Base-by-base conservation (phyloP, 2,113 vertebrate species). In the Oryzias melastigma region DNA sequence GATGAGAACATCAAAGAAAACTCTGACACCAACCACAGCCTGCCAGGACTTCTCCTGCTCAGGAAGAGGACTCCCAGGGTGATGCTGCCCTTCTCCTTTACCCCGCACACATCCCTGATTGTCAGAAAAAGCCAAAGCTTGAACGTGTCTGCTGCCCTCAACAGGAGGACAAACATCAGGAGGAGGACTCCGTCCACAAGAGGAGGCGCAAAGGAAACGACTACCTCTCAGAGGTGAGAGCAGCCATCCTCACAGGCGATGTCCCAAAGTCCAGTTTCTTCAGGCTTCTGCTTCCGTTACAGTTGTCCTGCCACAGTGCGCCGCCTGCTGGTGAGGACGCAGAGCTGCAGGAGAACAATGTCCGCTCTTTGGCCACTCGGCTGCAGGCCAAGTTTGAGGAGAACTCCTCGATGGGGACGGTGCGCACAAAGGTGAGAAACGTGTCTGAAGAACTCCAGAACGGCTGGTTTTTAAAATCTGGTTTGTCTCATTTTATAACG, bases 311-410 rank as follows among this genome's bases (percentile, higher is more conserved):
- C 78, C 93, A 86, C 65, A 91, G 87, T 62, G 66, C 79, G 5
- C 90, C 85, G 62, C 80, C 82, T 67, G 78, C 63, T 62, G 93
- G 90, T 14, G 93, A 94, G 14, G 81, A 86, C 0, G 65, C 84
- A 17, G 87, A 92, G 50, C 81, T 84, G 42, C 93, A 84, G 69
- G 95, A 95, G 82, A 98, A 97, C 86, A 97, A 94, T 82, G 96
- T 98, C 42, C 95, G 94, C 77, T 96, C 93, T 45, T 97, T 99
- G 96, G 94, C 96, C 3, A 97, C 92, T 20, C 96, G 96, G 60
- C 91, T 99, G 62, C 84, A 93, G 81, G 97, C 97, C 76, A 98
- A 97, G 80, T 96, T 99, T 65, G 95, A 98, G 84, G 96, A 96
- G 82, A 98, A 90, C 52, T 66, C 93, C 0, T 84, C 91, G 0